Base-by-base conservation (phyloP, 2,113 vertebrate species). In the Rissa tridactyla region DNA sequence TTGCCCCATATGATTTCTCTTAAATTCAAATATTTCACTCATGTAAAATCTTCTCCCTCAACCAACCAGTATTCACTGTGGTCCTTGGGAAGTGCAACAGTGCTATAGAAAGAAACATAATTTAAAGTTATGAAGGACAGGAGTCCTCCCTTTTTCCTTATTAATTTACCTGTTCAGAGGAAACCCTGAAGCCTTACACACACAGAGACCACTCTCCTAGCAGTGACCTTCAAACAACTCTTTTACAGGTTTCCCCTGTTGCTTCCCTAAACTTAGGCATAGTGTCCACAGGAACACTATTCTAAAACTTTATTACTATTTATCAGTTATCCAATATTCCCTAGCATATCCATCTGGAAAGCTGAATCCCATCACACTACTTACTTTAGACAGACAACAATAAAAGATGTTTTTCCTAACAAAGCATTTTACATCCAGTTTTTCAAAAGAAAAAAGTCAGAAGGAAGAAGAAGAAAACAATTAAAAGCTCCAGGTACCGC, bases 401-500 rank as follows among this genome's bases (percentile, higher is more conserved):
- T 36, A 86, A 54, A 73, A 57, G 9, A 65, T 10, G 10, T 17
- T 90, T 83, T 76, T 15, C 78, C 78, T 92, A 57, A 68, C 46
- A 49, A 69, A 84, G 30, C 17, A 76, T 18, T 72, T 76, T 86
- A 62, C 19, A 82, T 32, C 6, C n/a, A 72, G 18, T 82, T 82
- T 86, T 94, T 76, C 62, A 84, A 88, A 96, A 90, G 57, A 32
- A 86, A 86, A 51, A 82, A 85, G 54, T 86, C 61, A 84, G 82
- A 94, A 83, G 58, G 78, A 77, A 92, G 89, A 66, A 89, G 79
- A 92, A 89, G 66, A 85, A 96, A 97, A 92, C 38, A 88, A 91
- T 44, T n/a, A 91, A 95, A 97, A 92, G 71, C 92, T 94, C 57
- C 82, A 72, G 79, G 81, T 94, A 97, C 65, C 89, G 73, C 86